A percentile compares a stretch with the other conserved stretches of the same genome.
Conservation (phyloP, 2,888 invertebrate genomes). For the Phyto melanocephala region DNA sequence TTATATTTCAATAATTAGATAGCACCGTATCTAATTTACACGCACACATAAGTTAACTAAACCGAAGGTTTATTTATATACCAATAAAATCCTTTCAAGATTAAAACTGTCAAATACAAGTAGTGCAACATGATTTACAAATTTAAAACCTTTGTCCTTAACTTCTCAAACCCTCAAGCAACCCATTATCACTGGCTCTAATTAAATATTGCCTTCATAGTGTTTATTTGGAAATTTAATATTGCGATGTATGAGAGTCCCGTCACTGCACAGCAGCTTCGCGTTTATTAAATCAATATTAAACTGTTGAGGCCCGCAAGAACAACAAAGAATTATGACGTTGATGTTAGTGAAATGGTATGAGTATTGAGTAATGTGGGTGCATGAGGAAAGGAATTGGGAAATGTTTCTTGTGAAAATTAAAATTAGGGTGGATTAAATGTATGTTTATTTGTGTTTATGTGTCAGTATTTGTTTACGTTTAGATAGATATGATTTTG, state of each 20-base stretch:
- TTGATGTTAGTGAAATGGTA: background rate
- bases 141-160: background rate
- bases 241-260: conserved; percentile 5
- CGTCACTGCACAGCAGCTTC: conserved; percentile 15
- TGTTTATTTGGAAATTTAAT: conserved; percentile 20
- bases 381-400: background rate
- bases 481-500: conserved; percentile 8
- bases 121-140: conserved; percentile 33
- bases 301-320: conserved; percentile 31
- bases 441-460: too few relatives aligned
- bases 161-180: background rate
- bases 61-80: background rate
- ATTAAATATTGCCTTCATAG: conserved; percentile 31
- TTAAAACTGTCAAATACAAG: conserved; percentile 30
- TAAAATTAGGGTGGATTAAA: background rate
- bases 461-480: background rate
- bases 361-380: background rate
- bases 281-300: conserved; percentile 60
- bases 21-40: background rate
- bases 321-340: conserved; percentile 52
- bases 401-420: background rate
- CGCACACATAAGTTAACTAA: background rate
- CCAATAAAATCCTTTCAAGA: conserved; percentile 4
- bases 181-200: conserved; percentile 26
- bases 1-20: too few relatives aligned